phyloP scores from a whole-genome alignment of 2,113 vertebrate genomes.

The Sus scrofa region T2T-Sscrofa CM000826.6:156466001-156466500 shows the following conservation, averaged over 20 bases:
- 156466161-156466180: constrained; percentile 98
- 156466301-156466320: background rate
- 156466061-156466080: constrained; percentile 88
- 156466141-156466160: constrained; percentile 96
- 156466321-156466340: background rate
- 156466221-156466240: background rate
- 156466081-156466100: constrained; percentile 90
- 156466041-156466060: constrained; percentile 96
- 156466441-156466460: accelerated
- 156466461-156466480: accelerated
- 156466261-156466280: background rate
- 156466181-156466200: constrained; percentile 93
- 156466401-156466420: background rate
- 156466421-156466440: background rate
- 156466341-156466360: background rate
- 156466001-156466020: constrained; percentile 98
- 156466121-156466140: constrained; percentile 93
- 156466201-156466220: constrained; percentile 63
- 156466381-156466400: accelerated
- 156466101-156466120: constrained; percentile 94
- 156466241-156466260: background rate
- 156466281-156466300: background rate
- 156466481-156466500: background rate
- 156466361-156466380: background rate
- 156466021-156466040: constrained; percentile 94